These are phyloP conservation scores for Drosophila koepferae DNA, from an alignment of 2,888 invertebrate species.

Conservation along the genomic window DNA sequence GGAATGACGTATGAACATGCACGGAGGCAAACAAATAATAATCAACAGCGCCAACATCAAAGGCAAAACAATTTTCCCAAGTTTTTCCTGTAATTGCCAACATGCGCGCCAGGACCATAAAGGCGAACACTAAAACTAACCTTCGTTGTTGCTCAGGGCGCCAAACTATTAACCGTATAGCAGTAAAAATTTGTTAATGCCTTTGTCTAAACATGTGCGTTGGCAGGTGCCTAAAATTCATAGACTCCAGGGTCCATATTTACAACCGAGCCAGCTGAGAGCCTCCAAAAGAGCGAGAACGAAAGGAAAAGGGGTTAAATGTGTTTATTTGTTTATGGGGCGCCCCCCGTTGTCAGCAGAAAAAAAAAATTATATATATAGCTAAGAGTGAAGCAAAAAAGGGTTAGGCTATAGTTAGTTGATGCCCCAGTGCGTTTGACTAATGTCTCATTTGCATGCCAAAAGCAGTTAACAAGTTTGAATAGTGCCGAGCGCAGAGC, in stretches of 20 bases:
- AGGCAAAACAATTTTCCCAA: conserved; percentile 67
- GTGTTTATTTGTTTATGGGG: conserved; percentile 80
- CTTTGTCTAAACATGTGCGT: conserved; percentile 74
- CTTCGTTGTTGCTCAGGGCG: conserved; percentile 48
- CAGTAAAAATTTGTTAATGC: conserved; percentile 83
- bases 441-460: conserved; percentile 82
- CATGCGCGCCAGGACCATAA: conserved; percentile 66
- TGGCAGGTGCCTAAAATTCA: conserved; percentile 62
- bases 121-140: conserved; percentile 24
- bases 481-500: conserved; percentile 14
- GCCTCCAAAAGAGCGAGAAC: conserved; percentile 23
- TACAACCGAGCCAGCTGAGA: conserved; percentile 10
- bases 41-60: conserved; percentile 67
- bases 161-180: conserved; percentile 78
- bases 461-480: conserved; percentile 81
- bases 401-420: conserved; percentile 51
- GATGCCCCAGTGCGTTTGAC: conserved; percentile 79
- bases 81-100: conserved; percentile 66
- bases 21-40: conserved; percentile 71
- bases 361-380: conserved; percentile 4
- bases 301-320: conserved; percentile 72
- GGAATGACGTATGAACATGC: conserved; percentile 62
- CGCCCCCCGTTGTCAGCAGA: conserved; percentile 57
- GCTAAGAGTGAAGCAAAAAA: conserved; percentile 36
- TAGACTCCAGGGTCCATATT: conserved; percentile 22